Percentiles rank a stretch among this genome's conserved stretches.
phyloP scores from a whole-genome alignment of 2,797 vertebrate species.

The Pseudochromis fuscus region DNA sequence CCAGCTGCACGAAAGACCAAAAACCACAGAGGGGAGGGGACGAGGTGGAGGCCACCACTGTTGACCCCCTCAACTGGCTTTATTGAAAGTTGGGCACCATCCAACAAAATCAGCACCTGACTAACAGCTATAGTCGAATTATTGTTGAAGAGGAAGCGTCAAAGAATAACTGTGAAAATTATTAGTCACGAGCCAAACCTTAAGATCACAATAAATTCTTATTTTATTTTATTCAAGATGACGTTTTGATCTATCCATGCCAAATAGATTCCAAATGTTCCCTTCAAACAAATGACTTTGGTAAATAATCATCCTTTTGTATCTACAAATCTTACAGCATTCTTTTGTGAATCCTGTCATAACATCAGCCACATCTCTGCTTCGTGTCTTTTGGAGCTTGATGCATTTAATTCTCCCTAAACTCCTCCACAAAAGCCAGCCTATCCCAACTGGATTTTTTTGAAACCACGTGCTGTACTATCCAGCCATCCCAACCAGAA shows the following conservation, averaged over 20 bases:
- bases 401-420: slow-evolving; percentile 23
- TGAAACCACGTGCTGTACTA: slow-evolving; percentile 7
- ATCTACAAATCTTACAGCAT: slow-evolving; percentile 30
- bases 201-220: slow-evolving; percentile 5
- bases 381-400: slow-evolving; percentile 24
- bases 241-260: background rate
- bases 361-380: slow-evolving; percentile 28
- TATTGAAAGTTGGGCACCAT: background rate
- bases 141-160: background rate
- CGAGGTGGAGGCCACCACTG: background rate
- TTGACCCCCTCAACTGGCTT: background rate
- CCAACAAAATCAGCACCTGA: background rate
- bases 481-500: slow-evolving; percentile 12
- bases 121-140: background rate
- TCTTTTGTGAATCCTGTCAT: slow-evolving; percentile 20
- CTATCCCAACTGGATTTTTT: background rate
- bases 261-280: slow-evolving; percentile 20
- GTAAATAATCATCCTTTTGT: slow-evolving; percentile 7
- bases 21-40: too few relatives aligned
- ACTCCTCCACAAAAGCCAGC: slow-evolving; percentile 17
- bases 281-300: slow-evolving; percentile 16
- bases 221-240: background rate
- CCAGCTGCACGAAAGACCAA: background rate
- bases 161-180: background rate
- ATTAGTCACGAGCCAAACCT: background rate